Conservation (phyloP, 1,140 invertebrate genomes). For the Orussus abietinus region DNA sequence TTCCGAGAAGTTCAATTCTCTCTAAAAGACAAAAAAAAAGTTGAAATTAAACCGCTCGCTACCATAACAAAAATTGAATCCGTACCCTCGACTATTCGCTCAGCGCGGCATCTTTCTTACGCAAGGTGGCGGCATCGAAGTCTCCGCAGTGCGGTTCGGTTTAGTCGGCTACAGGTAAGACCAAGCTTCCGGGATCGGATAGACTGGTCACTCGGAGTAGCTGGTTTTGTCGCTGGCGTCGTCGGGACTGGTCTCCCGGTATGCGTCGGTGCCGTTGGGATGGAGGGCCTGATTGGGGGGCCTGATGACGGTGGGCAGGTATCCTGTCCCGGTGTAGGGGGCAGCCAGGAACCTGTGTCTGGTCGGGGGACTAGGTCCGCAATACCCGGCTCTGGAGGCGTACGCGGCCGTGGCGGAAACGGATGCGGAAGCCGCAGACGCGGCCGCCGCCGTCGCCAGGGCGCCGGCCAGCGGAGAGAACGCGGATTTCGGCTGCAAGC, state of each 20-base stretch:
- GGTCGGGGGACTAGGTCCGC: constrained; percentile 53
- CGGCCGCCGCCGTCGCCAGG: constrained; percentile 56
- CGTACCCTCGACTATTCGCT: too few species aligned
- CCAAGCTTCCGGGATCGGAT: constrained; percentile 2
- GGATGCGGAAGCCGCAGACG: constrained; percentile 58
- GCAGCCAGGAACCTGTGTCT: constrained; percentile 69
- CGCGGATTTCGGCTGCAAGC: constrained; percentile 63
- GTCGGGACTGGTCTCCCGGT: constrained; percentile 12
- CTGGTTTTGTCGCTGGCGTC: constrained; percentile 15
- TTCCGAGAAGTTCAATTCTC: too few species aligned
- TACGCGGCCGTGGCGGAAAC: constrained; percentile 53
- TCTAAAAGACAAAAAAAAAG: too few species aligned
- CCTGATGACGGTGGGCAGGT: constrained; percentile 72
- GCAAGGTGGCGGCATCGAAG: constrained; percentile 3
- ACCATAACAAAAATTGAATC: too few species aligned
- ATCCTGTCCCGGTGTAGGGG: constrained; percentile 75
- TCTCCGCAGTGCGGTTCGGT: constrained; percentile 17
- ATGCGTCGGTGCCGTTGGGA: not conserved
- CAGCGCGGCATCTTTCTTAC: constrained; percentile 3
- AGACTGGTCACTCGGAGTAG: constrained; percentile 5
- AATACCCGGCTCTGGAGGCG: constrained; percentile 51
- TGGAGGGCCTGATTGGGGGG: constrained; percentile 52
- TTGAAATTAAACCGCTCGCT: too few species aligned
- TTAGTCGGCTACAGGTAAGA: constrained; percentile 8
- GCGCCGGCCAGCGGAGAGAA: constrained; percentile 68